Conservation (phyloP, 92 coral and sea anemone species). For the Galaxea fascicularis region DNA sequence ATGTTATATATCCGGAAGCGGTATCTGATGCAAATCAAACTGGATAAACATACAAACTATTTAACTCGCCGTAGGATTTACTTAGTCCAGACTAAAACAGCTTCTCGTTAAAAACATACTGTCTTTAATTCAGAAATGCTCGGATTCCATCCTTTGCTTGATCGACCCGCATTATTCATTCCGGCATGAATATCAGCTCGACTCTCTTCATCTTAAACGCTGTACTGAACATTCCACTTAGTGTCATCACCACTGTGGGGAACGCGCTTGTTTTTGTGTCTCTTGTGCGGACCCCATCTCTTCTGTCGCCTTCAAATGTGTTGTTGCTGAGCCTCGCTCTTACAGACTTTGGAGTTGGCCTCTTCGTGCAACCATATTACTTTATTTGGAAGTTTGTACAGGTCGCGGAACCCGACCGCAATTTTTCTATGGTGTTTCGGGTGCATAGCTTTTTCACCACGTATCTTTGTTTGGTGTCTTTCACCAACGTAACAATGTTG, state of each 20-base stretch:
- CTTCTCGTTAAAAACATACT: no score
- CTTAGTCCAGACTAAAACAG: no score
- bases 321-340: not conserved
- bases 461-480: not conserved
- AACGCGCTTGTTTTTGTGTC: not conserved
- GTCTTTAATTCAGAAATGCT: no score
- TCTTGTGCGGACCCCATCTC: not conserved
- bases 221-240: not conserved
- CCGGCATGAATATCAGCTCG: no score
- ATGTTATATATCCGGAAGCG: no score
- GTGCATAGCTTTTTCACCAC: not conserved
- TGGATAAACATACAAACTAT: no score
- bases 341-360: not conserved
- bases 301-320: not conserved
- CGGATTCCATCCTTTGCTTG: no score
- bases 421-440: not conserved
- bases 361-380: conserved; percentile 2
- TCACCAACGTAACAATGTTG: not conserved
- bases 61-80: no score
- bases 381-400: not conserved
- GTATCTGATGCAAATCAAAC: no score
- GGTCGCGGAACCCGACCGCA: not conserved
- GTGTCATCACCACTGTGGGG: not conserved
- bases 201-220: not conserved
- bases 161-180: no score